Percentiles rank a stretch among this genome's conserved stretches.
Evolutionary conservation across 2,113 vertebrate species (phyloP).

Genomic region (Bubo bubo): DNA sequence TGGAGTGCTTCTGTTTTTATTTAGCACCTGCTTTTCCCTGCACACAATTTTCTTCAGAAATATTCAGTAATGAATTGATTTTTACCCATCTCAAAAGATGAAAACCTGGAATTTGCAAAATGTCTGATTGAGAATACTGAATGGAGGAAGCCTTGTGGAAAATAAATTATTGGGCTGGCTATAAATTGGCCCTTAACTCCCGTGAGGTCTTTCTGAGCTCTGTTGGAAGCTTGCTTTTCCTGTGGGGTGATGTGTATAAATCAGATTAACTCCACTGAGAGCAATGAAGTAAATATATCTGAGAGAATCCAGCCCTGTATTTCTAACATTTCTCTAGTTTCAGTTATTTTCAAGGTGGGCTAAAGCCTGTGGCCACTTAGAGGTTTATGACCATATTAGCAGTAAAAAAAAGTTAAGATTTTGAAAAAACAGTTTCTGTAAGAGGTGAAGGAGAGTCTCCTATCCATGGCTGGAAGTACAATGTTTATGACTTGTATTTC

Average conservation of each 20-base stretch:
- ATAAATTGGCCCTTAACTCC: not conserved
- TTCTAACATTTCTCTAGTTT: not conserved
- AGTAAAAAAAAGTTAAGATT: not conserved
- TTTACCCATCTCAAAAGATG: not conserved
- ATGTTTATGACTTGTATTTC: not conserved
- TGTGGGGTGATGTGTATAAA: not conserved
- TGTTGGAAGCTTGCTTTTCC: not conserved
- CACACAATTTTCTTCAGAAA: not conserved
- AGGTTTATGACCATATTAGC: not conserved
- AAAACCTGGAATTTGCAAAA: slow-evolving; percentile 6
- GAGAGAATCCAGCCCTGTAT: not conserved
- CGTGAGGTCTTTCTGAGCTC: not conserved
- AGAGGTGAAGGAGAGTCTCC: not conserved
- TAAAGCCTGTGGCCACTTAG: not conserved
- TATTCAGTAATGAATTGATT: slow-evolving; percentile 16
- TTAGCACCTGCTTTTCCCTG: not conserved
- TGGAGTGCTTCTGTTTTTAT: not conserved
- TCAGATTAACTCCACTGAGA: not conserved
- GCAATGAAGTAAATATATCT: not conserved
- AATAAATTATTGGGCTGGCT: not conserved
- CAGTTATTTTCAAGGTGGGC: not conserved
- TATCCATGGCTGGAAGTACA: not conserved
- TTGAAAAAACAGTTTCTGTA: not conserved
- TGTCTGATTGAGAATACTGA: not conserved
- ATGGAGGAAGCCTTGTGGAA: not conserved